Conservation (phyloP, 2,888 invertebrate species). For the Ischnura elegans region DNA sequence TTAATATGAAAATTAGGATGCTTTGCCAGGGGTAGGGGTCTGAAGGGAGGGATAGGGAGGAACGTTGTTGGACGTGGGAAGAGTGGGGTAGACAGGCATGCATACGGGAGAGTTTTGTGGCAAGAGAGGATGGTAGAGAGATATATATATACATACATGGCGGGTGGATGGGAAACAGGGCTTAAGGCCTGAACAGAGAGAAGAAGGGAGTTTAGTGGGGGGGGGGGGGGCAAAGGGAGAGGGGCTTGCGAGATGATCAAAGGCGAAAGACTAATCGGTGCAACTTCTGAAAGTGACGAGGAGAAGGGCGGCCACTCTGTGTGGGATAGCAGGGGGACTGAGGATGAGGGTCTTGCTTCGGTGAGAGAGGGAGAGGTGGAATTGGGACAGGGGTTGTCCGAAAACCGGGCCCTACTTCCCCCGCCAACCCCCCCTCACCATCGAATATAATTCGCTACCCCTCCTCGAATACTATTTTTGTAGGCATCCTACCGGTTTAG, state of each 20-base stretch:
- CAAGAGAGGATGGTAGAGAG: neutral
- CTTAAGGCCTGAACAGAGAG: neutral
- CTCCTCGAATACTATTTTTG: too few relatives aligned
- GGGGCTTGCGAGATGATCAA: constrained; percentile 42
- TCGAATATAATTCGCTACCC: too few relatives aligned
- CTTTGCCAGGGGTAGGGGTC: neutral
- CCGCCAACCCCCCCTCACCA: neutral
- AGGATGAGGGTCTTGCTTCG: neutral
- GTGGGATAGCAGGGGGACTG: neutral
- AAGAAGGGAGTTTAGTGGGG: constrained; percentile 15
- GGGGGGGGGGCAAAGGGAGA: neutral
- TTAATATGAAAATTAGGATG: too few relatives aligned
- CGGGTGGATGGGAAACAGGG: neutral
- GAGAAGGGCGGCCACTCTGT: neutral
- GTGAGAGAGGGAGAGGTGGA: neutral
- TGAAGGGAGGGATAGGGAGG: neutral
- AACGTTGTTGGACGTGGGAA: neutral
- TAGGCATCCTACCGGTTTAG: too few relatives aligned
- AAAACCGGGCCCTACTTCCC: neutral
- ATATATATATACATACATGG: neutral
- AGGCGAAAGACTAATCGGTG: constrained; percentile 58
- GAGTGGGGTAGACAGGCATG: constrained; percentile 5
- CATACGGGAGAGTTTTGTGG: neutral
- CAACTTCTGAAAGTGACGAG: constrained; percentile 63
- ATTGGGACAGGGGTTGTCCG: neutral